Conservation (phyloP, 2,888 invertebrate species). For the Cantharis nigra region DNA sequence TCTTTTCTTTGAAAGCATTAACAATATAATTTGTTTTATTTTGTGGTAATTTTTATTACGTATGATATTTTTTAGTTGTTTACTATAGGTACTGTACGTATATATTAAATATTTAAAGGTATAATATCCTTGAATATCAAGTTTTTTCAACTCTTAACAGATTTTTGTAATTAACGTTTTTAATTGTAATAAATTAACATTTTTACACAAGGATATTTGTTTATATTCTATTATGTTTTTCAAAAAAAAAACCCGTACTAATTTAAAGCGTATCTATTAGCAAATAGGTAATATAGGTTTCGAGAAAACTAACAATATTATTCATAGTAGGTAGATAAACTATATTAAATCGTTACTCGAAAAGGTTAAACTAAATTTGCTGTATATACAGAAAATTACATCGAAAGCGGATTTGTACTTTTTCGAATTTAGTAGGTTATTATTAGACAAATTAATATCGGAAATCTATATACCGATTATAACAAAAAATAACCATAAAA, state of each 20-base stretch:
- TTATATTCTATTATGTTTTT: neutral
- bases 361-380: neutral
- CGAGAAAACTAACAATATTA: neutral
- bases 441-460: neutral
- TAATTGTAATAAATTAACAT: neutral
- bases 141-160: neutral
- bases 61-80: neutral
- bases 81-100: neutral
- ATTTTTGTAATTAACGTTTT: neutral
- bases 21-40: neutral
- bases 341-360: too few species aligned
- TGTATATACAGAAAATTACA: neutral
- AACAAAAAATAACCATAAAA: neutral
- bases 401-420: neutral
- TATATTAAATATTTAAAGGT: neutral
- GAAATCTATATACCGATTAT: neutral
- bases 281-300: neutral
- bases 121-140: neutral
- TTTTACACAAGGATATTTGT: neutral
- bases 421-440: neutral
- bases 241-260: too few species aligned
- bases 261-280: neutral
- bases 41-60: neutral
- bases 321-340: too few species aligned
- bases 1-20: neutral